Percentiles rank a stretch among this genome's conserved stretches.
Conservation (phyloP, 2,797 vertebrate genomes). For the Geotrypetes seraphini region DNA sequence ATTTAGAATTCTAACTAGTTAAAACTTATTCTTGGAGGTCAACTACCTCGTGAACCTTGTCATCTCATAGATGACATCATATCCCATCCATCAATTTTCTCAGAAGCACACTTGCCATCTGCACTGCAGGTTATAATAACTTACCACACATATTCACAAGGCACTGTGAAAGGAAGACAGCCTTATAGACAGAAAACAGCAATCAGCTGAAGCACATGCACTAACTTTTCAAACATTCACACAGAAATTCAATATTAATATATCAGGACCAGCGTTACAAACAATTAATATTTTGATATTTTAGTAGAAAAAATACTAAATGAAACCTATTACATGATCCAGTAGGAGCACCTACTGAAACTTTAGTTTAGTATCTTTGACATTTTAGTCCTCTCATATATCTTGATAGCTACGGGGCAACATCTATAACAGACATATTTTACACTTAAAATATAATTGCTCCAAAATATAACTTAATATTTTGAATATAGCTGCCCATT, state of each 20-base stretch:
- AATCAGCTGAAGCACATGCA: constrained; percentile 30
- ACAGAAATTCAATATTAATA: constrained; percentile 22
- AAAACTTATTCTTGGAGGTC: constrained; percentile 67
- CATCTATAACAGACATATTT: too few relatives aligned
- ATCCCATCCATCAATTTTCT: constrained; percentile 83
- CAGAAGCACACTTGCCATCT: constrained; percentile 83
- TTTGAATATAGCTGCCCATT: constrained; percentile 9
- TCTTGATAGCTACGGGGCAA: too few relatives aligned
- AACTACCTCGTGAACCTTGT: constrained; percentile 80
- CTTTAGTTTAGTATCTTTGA: too few relatives aligned
- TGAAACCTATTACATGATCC: neutral
- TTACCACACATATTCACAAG: constrained; percentile 63
- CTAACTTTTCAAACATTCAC: constrained; percentile 20
- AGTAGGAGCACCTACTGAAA: neutral
- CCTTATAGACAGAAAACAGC: constrained; percentile 45
- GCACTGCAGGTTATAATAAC: constrained; percentile 67
- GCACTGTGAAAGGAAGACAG: constrained; percentile 63
- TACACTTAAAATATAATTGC: too few relatives aligned
- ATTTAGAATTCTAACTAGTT: constrained; percentile 83
- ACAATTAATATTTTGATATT: neutral
- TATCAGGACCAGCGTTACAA: constrained; percentile 11
- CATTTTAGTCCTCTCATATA: too few relatives aligned
- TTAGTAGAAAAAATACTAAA: neutral
- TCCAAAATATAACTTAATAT: neutral
- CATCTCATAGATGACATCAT: constrained; percentile 94